phyloP scores from a whole-genome alignment of 2,888 invertebrate genomes.

The Herminia tarsipennalis region DNA sequence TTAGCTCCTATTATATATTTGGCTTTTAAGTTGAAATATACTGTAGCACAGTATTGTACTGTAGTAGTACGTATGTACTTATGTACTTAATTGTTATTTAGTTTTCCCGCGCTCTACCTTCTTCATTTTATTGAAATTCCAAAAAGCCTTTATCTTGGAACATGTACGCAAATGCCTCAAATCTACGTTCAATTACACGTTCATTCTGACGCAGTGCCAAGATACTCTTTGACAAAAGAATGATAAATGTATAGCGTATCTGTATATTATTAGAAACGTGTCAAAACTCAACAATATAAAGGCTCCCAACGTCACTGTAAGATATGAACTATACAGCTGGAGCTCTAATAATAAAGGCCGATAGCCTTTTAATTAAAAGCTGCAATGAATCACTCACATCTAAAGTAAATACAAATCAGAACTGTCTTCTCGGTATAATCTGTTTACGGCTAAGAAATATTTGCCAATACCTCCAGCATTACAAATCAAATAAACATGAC shows the following conservation, averaged over 20 bases:
- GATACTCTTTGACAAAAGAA: conserved; percentile 9
- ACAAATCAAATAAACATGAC: conserved; percentile 46
- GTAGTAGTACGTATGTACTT: too few relatives aligned
- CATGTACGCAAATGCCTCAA: not conserved
- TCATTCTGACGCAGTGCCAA: conserved; percentile 2
- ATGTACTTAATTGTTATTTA: conserved; percentile 5
- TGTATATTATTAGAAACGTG: conserved; percentile 25
- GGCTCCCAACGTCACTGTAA: conserved; percentile 24
- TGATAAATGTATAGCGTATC: not conserved
- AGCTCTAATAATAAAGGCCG: conserved; percentile 35
- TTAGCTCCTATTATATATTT: too few relatives aligned
- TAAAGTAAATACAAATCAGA: conserved; percentile 29
- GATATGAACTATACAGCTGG: conserved; percentile 39
- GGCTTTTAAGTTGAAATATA: too few relatives aligned
- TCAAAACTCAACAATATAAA: conserved; percentile 22
- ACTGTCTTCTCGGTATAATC: conserved; percentile 28
- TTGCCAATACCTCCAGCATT: conserved; percentile 23
- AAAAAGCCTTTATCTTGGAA: not conserved
- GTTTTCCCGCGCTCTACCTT: not conserved
- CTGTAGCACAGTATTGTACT: too few relatives aligned
- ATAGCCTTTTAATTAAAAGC: conserved; percentile 41
- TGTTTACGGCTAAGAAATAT: conserved; percentile 22
- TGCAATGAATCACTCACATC: conserved; percentile 32
- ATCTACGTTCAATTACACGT: not conserved
- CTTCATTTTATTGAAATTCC: not conserved